Evolutionary conservation across 2,888 invertebrate species (phyloP), one percentile per base, ranked within the genome.

Genomic region (Dryobota labecula): DNA sequence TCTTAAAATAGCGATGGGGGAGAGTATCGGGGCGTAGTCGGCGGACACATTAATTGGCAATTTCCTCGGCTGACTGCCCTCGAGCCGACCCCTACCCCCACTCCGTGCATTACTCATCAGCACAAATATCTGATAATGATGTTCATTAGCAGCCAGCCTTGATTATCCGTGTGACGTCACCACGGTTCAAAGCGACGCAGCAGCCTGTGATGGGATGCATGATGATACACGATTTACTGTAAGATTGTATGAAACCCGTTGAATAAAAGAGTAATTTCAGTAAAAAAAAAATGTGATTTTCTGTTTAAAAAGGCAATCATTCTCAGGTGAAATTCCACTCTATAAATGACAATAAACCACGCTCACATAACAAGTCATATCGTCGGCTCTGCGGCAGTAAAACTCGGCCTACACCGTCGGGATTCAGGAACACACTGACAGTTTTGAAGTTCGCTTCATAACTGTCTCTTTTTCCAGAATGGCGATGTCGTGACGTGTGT

Each of bases 1-100:
- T 68, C 78, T 78, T 82, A 73, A 78, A 82, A 78, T 80, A 83
- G 75, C 76, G 76, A 77, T 79, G 78, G 84, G 63, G 73, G 74
- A 63, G 77, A 72, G 76, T 69, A 75, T 75, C 77, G 70, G 71
- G 76, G 80, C 73, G 86, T 84, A 82, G 86, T 79, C 80, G 84
- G 84, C 86, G 88, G 88, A 90, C 88, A 91, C 90, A 92, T 92
- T 93, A 94, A 94, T 94, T 94, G 93, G 90, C 93, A 92, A 94
- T 94, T 92, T 93, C 93, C 93, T 87, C 78, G 67, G 84, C 85
- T 87, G 84, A 78, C 84, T 85, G 88, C 86, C 84, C 83, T 73
- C 79, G 47, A 64, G 74, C 83, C 80, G 76, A 61, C 41, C 61
- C 57, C 58, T 38, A 51, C 20, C 54, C 72, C 27, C 24, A 13